Evolutionary conservation across 2,113 vertebrate genomes (phyloP).

Genomic region (Tragelaphus buxtoni): DNA sequence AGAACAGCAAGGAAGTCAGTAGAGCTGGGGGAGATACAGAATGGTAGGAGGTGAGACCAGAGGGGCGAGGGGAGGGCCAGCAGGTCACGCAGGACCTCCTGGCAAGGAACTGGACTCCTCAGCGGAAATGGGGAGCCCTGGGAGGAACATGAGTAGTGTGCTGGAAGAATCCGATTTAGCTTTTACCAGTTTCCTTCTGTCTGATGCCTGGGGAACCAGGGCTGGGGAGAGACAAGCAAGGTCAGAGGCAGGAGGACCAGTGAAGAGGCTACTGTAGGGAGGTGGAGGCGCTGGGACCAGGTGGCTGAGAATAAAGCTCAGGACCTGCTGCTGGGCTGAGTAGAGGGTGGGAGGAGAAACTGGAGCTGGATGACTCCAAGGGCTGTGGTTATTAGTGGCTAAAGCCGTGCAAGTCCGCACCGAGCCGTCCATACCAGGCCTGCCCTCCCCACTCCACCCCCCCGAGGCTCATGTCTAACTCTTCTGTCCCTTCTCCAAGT

Average conservation of each 20-base stretch:
- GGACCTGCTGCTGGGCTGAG: neutral
- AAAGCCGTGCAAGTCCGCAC: rapidly evolving
- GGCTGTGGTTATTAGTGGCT: neutral
- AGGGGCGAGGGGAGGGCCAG: neutral
- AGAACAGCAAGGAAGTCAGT: neutral
- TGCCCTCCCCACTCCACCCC: neutral
- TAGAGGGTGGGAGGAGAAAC: neutral
- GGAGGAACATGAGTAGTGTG: neutral
- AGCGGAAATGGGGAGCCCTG: neutral
- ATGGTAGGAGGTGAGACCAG: neutral
- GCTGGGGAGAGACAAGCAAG: neutral
- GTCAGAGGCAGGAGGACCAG: neutral
- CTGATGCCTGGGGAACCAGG: neutral
- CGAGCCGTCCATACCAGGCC: neutral
- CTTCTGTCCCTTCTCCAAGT: neutral
- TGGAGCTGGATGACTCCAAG: neutral
- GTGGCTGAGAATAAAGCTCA: neutral
- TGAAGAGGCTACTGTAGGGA: neutral
- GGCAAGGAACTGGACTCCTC: neutral
- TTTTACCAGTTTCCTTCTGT: neutral
- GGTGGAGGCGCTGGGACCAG: neutral
- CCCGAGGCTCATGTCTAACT: neutral
- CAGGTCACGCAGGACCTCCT: neutral
- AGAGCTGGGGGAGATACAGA: neutral
- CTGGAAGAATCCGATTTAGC: neutral